These are phyloP conservation scores for Ormyrus thymus DNA, from an alignment of 2,888 invertebrate species.

Conservation along the genomic window DNA sequence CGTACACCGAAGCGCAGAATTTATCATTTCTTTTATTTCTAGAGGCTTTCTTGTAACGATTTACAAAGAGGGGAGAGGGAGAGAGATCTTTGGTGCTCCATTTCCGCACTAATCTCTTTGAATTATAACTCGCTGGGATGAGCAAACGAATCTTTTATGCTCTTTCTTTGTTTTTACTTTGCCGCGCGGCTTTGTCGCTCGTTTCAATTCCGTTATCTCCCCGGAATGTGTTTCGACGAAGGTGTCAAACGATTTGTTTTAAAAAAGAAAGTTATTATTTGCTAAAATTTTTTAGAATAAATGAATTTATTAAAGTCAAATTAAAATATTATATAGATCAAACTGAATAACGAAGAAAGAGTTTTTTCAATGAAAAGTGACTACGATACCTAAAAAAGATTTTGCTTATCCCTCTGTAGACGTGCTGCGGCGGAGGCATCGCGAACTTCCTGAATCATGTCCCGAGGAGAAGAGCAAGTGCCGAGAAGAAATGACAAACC, in stretches of 20 bases:
- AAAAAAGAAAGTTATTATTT: too few species aligned
- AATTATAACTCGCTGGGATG: slow-evolving; percentile 38
- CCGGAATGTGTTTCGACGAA: slow-evolving; percentile 21
- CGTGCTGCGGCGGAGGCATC: too few species aligned
- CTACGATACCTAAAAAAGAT: too few species aligned
- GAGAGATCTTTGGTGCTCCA: slow-evolving; percentile 51
- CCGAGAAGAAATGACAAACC: too few species aligned
- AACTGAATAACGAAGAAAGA: too few species aligned
- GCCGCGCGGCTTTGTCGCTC: background rate
- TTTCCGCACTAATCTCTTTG: slow-evolving; percentile 54
- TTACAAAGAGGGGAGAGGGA: slow-evolving; percentile 15
- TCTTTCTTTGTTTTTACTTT: slow-evolving; percentile 19
- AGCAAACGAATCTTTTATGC: slow-evolving; percentile 39
- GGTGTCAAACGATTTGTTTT: background rate
- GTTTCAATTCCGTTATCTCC: slow-evolving; percentile 29
- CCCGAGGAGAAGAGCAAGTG: too few species aligned
- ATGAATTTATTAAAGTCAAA: too few species aligned
- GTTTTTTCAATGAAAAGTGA: too few species aligned
- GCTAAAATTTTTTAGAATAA: too few species aligned
- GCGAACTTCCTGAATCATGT: too few species aligned
- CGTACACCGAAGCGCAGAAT: slow-evolving; percentile 6
- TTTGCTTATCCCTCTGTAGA: too few species aligned
- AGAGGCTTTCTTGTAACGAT: slow-evolving; percentile 45
- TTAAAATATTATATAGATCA: too few species aligned
- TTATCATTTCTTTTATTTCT: slow-evolving; percentile 56